Conservation (phyloP, 23 tunicate species). For the Botrylloides violaceus region DNA sequence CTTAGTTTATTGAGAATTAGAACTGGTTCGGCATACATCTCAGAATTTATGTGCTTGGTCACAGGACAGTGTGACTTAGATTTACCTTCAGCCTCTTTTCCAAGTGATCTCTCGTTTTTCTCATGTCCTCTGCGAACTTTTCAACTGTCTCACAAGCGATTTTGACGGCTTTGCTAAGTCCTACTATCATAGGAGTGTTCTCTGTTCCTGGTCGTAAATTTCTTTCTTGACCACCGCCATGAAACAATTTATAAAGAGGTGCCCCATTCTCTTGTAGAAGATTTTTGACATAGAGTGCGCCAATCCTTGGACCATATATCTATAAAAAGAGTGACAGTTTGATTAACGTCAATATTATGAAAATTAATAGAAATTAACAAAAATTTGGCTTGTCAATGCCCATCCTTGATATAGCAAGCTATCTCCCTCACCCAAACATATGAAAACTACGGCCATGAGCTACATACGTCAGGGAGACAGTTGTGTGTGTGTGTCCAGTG, state of each 20-base stretch:
- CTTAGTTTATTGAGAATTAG: too few relatives aligned
- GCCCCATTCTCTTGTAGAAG: background rate
- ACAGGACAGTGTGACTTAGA: too few relatives aligned
- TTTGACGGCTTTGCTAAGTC: constrained; percentile 75
- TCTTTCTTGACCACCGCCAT: constrained; percentile 94
- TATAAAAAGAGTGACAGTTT: constrained; percentile 2
- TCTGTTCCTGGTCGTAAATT: constrained; percentile 94
- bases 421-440: too few relatives aligned
- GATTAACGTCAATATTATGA: too few relatives aligned
- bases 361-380: too few relatives aligned
- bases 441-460: too few relatives aligned
- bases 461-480: too few relatives aligned
- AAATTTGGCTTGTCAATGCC: too few relatives aligned
- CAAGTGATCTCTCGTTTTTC: constrained; percentile 63
- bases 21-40: too few relatives aligned
- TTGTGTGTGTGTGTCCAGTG: too few relatives aligned
- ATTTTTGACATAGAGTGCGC: constrained; percentile 68
- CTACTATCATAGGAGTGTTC: constrained; percentile 94
- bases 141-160: constrained; percentile 40
- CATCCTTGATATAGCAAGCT: too few relatives aligned
- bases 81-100: constrained; percentile 43
- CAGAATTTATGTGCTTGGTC: too few relatives aligned
- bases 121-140: constrained; percentile 42
- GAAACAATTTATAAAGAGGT: constrained; percentile 36
- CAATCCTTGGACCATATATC: constrained; percentile 99